Base-by-base conservation (phyloP, 2,113 vertebrate species). In the Rhizomys pruinosus region DNA sequence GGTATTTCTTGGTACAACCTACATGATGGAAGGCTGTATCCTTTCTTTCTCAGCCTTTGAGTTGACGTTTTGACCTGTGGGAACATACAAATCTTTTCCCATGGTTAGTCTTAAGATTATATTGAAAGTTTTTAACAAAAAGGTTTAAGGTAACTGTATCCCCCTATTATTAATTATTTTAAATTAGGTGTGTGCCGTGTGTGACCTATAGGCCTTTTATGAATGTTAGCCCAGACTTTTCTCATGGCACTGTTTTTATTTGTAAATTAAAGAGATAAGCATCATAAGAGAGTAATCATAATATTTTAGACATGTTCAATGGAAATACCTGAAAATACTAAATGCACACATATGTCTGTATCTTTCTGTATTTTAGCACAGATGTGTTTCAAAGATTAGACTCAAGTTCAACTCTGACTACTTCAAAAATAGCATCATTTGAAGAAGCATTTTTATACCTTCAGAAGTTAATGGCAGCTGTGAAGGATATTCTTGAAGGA, bases 401-500 rank as follows among this genome's bases (percentile, higher is more conserved):
- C 61, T 92, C 96, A 73, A 96, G 19, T 74, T 87, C 97, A 44
- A 39, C 94, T 91, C 84, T 94, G 72, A 84, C 95, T 5, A 95
- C 87, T 85, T 95, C 97, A 85, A 97, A 97, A 92, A 96, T 97
- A 84, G 84, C 98, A 11, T 98, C 98, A 0, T 99, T 98, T 87
- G 98, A 98, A 97, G 99, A 99, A 57, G 98, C 98, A 15, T 97
- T 99, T 95, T 72, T 97, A 69, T 98, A 97, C 95, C 98, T 99
- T 95, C 98, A 99, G 91, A 98, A 98, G 87, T 98, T 99, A 94
- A 96, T 98, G 96, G 96, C 97, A 93, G 97, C 98, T 96, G 98
- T 99, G 92, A 98, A 97, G 87, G 98, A 98, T 97, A 98, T 99
- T 96, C 98, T 96, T 87, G 98, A 98, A 96, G 98, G 98, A 93